Base-by-base conservation (phyloP, 2,797 vertebrate genomes). In the Pseudochirops corinnae region DNA sequence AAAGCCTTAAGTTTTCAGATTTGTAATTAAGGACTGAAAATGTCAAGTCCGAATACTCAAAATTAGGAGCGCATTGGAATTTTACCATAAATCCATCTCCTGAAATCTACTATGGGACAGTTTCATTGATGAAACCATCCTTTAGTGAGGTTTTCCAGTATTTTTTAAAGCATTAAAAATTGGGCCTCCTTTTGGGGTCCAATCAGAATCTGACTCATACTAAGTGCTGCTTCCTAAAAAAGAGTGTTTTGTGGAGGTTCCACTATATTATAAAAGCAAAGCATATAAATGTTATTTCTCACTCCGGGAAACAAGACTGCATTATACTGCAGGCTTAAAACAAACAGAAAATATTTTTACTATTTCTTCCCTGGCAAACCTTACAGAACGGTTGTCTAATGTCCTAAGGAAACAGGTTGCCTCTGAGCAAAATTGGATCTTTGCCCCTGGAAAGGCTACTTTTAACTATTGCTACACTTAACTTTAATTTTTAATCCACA, bases 391-490 rank as follows among this genome's bases (percentile, higher is more conserved):
- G 74, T 95, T 93, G 90, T 94, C 97, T 95, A 97, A 96, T 31
- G 92, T 92, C 56, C 96, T 94, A 98, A 3, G 97, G 94, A 98
- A 97, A 97, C 90, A 97, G 97, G 91, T 95, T 93, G 97, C 96
- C 92, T 93, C 93, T 97, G 58, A 98, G 92, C 62, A 98, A 96
- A 95, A 96, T 28, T 95, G 16, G 95, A 96, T 93, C 97, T 97
- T 82, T 97, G 94, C 67, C 94, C 87, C 16, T 56, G 97, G 98
- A 98, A 97, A 98, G 55, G 95, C 94, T 97, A 93, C 95, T 97
- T 96, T 94, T 92, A 97, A 97, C 95, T 98, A 91, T 95, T 97
- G 96, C 93, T 94, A 91, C 96, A 94, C 96, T 62, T 92, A 97
- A 94, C 87, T 98, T 91, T 93, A 95, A 98, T 95, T 98, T 96